Base-by-base conservation (phyloP, 2,888 invertebrate species). In the Tetrapedia diversipes region DNA sequence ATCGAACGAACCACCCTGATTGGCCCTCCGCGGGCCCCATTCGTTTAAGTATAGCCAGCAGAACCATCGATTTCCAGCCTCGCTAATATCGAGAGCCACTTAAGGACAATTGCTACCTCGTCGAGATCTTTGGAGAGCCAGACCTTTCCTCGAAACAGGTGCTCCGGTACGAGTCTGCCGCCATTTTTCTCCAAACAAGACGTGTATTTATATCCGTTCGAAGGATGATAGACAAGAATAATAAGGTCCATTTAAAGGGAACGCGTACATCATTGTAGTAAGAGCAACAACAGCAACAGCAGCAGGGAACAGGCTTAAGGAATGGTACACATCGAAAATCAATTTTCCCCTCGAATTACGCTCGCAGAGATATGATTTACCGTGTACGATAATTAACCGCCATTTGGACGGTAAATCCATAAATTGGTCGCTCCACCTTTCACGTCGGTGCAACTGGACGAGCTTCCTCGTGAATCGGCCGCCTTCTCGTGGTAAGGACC, bases 41-140 rank as follows among this genome's bases (percentile, higher is more conserved):
- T 65, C 47, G 63, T 37, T 63, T 54, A 47, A 60, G 66, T 47
- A 27, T 45, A 56, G 65, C n/a, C 43, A 49, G 45, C 49, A 39
- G 65, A 29, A n/a, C n/a, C 68, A 67, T 65, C 74, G 82, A 80
- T 79, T 49, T 51, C 41, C 73, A 71, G 73, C 51, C 67, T 67
- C 60, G 37, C 63, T 64, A 77, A 79, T 75, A 83, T 83, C 79
- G 65, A 71, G 34, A 65, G 66, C 81, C 77, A 77, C 68, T 86
- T 83, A 83, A 76, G 77, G 83, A 74, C 82, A 86, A 86, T 86
- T 83, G 83, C 84, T 86, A 83, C 68, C 84, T 78, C 57, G 59
- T 60, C 60, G 54, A 59, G 67, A 70, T 60, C 64, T 54, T 47
- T 49, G 27, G 14, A 24, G 59, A 54, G 14, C 29, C 41, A 41